A percentile compares a stretch with the other conserved stretches of the same genome.
Conservation (phyloP, 2,888 invertebrate species). For the Homarus gammarus region DNA sequence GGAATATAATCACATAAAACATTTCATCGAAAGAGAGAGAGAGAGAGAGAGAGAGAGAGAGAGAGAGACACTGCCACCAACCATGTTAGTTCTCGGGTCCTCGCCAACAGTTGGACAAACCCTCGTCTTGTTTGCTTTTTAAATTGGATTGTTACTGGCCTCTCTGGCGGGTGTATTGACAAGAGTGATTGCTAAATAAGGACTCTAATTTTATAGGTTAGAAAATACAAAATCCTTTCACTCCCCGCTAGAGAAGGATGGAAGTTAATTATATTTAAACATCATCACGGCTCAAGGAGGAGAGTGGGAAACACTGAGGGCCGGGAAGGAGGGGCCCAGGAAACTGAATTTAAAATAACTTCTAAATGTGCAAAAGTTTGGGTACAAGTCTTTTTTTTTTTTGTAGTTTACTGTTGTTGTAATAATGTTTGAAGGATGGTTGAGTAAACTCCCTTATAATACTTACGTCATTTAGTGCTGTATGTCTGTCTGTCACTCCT, state of each 20-base stretch:
- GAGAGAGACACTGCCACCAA: background rate
- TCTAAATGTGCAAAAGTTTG: no score
- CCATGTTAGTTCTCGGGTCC: constrained; percentile 30
- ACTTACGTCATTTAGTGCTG: no score
- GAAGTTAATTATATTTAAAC: constrained; percentile 62
- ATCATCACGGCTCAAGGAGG: constrained; percentile 34
- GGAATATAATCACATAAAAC: no score
- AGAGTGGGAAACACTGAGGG: background rate
- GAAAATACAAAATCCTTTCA: constrained; percentile 40
- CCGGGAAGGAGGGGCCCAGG: background rate
- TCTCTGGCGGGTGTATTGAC: constrained; percentile 55
- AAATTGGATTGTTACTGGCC: constrained; percentile 62
- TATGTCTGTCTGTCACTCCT: no score
- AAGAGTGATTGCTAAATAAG: constrained; percentile 46
- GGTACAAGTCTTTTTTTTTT: no score
- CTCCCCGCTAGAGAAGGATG: constrained; percentile 30
- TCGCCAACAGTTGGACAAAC: constrained; percentile 42
- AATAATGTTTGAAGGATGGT: no score
- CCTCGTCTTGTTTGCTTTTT: constrained; percentile 60
- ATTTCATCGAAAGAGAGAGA: no score
- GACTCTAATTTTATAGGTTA: constrained; percentile 42
- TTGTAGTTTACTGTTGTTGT: no score
- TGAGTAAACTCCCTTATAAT: no score
- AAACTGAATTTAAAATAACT: background rate
- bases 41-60: constrained; percentile 1